These are phyloP conservation scores for Prostheceraeus crozeri DNA, from an alignment of 2,888 invertebrate genomes.

Conservation along the genomic window DNA sequence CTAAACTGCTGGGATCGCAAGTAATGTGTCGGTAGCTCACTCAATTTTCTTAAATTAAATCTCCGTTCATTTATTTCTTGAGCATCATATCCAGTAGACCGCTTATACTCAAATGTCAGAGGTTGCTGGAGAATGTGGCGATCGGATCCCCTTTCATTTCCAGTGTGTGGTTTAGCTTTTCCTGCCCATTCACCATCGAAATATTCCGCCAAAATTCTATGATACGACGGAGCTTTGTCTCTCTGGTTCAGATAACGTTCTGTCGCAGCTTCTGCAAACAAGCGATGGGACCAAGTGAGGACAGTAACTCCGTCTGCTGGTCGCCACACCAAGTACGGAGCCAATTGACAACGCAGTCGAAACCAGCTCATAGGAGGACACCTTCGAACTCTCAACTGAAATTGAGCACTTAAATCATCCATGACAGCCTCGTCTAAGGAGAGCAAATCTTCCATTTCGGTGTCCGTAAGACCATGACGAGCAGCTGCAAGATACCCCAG, in stretches of 20 bases:
- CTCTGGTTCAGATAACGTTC: constrained; percentile 61
- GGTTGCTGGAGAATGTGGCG: constrained; percentile 46
- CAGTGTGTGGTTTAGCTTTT: constrained; percentile 45
- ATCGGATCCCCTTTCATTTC: constrained; percentile 43
- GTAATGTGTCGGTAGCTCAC: constrained; percentile 73
- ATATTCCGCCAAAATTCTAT: constrained; percentile 52
- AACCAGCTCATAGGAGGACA: constrained; percentile 48
- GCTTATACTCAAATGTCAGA: constrained; percentile 43
- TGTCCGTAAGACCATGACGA: constrained; percentile 70
- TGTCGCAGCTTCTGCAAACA: constrained; percentile 63
- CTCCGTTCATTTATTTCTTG: neutral
- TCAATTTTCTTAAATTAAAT: constrained; percentile 71
- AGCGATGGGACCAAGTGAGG: constrained; percentile 64
- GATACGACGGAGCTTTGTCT: constrained; percentile 53
- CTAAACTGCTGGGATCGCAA: constrained; percentile 61
- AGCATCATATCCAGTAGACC: neutral
- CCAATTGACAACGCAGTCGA: constrained; percentile 45
- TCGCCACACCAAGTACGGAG: constrained; percentile 44
- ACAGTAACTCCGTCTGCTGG: constrained; percentile 45
- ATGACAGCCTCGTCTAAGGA: constrained; percentile 52
- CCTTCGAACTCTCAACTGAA: constrained; percentile 45
- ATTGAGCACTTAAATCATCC: constrained; percentile 42
- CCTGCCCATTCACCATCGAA: constrained; percentile 49
- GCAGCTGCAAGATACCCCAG: constrained; percentile 69
- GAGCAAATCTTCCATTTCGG: constrained; percentile 66